Base-by-base conservation (phyloP, 1,140 invertebrate species). In the Nasonia longicornis region DNA sequence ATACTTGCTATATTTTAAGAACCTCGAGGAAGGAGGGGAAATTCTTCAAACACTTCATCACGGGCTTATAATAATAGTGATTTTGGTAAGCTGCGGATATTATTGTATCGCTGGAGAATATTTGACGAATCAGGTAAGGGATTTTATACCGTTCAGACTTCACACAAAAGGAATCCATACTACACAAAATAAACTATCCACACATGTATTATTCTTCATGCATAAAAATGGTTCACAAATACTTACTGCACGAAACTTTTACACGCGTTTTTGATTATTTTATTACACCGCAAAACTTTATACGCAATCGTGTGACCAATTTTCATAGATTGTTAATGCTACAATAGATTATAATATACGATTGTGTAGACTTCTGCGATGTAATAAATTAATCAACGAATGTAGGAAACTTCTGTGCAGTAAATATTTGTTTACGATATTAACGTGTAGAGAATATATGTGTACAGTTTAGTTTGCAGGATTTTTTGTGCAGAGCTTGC, bases 21-120 rank as follows among this genome's bases (percentile, higher is more conserved):
- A 11, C 6, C 7, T 71, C 6, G 69, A 71, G 8, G 11, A 38
- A 42, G 69, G 69, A 8, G 10, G 10, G 6, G 20, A 42, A 31
- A 3, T 31, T 20, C 0, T 71, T 0, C 12, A 38, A 16, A 7
- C 16, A 2, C 3, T 71, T 29, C 69, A 71, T 10, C 16, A 71
- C 35, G 69, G 11, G 7, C 6, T 16, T 14, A 14, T 71, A 38
- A 42, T 31, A 2, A 20, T 71, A 3, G 29, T 31, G 16, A 42
- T 42, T 35, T 29, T 71, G 4, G 35, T 71, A 16, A 71, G 69
- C 16, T n/a, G 26, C 8, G 69, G 69, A 71, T 71, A 71, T 42
- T 71, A 71, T 29, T 71, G 69, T 20, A n/a, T 71, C 16, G 69
- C 35, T 20, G 69, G 69, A 20, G 69, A 71, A 71, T 42, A 71